Evolutionary conservation across 2,888 invertebrate genomes (phyloP).

Genomic region (Conomelus anceps): DNA sequence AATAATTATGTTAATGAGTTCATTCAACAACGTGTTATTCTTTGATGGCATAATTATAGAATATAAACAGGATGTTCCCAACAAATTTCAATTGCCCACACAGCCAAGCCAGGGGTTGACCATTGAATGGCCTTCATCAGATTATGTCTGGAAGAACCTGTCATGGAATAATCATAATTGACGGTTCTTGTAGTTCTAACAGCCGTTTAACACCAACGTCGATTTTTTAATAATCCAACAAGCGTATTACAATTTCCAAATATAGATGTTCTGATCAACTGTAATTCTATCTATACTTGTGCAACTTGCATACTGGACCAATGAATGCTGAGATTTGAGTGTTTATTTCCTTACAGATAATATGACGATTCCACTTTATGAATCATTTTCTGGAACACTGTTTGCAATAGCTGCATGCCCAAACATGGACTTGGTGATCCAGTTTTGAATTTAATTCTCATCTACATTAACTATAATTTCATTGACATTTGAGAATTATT

Average conservation of each 20-base stretch:
- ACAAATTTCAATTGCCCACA: neutral
- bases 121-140: neutral
- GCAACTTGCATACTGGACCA: neutral
- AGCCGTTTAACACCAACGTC: neutral
- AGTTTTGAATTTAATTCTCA: neutral
- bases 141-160: neutral
- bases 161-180: neutral
- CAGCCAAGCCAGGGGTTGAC: neutral
- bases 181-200: neutral
- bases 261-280: neutral
- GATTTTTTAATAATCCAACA: neutral
- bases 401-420: neutral
- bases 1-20: neutral
- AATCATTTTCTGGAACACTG: neutral
- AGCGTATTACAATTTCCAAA: neutral
- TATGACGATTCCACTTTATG: neutral
- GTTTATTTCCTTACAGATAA: neutral
- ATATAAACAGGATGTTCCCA: neutral
- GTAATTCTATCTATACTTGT: neutral
- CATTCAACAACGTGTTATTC: neutral
- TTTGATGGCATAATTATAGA: neutral
- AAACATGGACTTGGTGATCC: neutral
- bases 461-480: too few species aligned
- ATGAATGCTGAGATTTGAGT: neutral
- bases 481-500: too few species aligned